Evolutionary conservation across 2,888 invertebrate species (phyloP).

Genomic region (Aromia moschata): DNA sequence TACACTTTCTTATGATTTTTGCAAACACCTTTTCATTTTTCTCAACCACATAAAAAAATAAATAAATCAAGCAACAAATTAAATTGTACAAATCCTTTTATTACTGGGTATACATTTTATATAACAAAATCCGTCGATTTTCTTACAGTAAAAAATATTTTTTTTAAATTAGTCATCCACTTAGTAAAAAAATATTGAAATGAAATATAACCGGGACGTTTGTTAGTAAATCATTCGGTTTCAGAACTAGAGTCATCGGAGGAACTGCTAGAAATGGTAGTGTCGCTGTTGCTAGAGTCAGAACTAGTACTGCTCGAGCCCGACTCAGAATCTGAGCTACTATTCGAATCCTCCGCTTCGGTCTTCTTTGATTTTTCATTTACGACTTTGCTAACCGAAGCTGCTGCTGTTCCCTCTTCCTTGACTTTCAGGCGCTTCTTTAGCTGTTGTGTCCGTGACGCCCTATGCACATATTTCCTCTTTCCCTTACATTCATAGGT

Average conservation of each 20-base stretch:
- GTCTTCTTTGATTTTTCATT: conserved; percentile 36
- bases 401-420: conserved; percentile 46
- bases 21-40: no score
- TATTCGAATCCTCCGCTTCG: conserved; percentile 30
- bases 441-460: conserved; percentile 83
- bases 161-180: no score
- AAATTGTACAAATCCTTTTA: no score
- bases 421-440: conserved; percentile 71
- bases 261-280: conserved; percentile 30
- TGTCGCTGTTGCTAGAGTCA: conserved; percentile 34
- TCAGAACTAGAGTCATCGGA: conserved; percentile 15
- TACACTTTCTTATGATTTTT: no score
- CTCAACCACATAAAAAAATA: no score
- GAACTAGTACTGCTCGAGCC: conserved; percentile 37
- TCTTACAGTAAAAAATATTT: no score
- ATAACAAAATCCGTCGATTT: no score
- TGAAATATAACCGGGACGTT: no score
- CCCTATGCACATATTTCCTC: conserved; percentile 85
- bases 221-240: conserved; percentile 10
- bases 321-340: conserved; percentile 34
- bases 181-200: no score
- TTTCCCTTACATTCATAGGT: conserved; percentile 93
- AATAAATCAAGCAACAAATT: no score
- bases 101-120: no score
- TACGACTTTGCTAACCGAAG: conserved; percentile 19